Percentiles rank a stretch among this genome's conserved stretches.
These are phyloP conservation scores for Mionectes olivaceus DNA, from an alignment of 2,797 vertebrate species.

Conservation along the genomic window DNA sequence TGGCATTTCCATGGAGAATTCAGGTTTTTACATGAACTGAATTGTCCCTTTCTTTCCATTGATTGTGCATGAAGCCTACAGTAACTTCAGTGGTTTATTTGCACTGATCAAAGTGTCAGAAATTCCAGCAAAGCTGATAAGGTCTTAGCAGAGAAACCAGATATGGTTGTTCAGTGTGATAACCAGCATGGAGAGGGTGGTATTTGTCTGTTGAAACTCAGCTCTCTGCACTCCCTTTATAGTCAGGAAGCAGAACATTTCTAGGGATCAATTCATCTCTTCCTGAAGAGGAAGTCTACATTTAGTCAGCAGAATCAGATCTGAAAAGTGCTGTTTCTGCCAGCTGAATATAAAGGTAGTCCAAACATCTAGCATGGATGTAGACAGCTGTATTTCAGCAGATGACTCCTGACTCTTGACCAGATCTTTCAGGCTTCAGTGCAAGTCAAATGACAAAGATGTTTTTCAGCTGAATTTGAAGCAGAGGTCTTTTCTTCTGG, in stretches of 20 bases:
- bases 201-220: background rate
- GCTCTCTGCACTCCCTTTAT: background rate
- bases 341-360: background rate
- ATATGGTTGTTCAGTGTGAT: background rate
- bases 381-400: slow-evolving; percentile 6
- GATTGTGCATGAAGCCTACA: background rate
- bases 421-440: background rate
- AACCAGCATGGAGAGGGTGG: background rate
- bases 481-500: background rate
- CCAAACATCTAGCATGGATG: background rate
- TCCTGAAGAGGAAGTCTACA: slow-evolving; percentile 23
- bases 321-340: slow-evolving; percentile 32
- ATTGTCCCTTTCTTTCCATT: background rate
- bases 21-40: background rate
- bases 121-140: background rate
- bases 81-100: background rate
- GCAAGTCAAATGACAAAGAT: background rate
- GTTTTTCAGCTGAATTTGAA: background rate
- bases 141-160: background rate
- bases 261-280: slow-evolving; percentile 3
- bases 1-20: background rate
- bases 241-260: slow-evolving; percentile 35
- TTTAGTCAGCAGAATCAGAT: slow-evolving; percentile 42
- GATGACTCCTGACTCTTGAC: slow-evolving; percentile 14
- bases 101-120: background rate